Evolutionary conservation across 2,797 vertebrate genomes (phyloP).

Genomic region (Heterohyrax brucei): DNA sequence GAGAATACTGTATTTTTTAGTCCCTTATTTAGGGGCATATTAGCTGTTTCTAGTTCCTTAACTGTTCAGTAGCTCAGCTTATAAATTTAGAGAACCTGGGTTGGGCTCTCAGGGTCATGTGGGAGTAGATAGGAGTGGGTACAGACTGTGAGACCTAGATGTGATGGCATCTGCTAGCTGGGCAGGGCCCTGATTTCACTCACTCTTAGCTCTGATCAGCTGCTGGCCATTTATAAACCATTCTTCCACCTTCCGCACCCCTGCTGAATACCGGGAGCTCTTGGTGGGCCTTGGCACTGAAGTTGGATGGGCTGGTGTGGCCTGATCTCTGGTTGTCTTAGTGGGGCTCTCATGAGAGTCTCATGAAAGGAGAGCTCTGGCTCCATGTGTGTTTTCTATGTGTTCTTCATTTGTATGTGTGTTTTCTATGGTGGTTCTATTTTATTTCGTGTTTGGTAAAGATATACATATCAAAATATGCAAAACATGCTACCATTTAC

Average conservation of each 20-base stretch:
- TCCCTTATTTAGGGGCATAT: neutral
- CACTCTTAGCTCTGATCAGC: neutral
- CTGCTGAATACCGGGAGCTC: neutral
- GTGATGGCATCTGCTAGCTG: neutral
- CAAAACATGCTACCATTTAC: no score
- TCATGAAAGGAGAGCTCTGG: neutral
- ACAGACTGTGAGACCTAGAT: neutral
- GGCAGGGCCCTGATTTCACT: neutral
- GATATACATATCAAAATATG: no score
- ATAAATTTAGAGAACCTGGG: neutral
- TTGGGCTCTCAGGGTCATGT: neutral
- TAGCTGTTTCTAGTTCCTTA: neutral
- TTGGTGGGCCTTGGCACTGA: neutral
- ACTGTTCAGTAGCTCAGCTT: neutral
- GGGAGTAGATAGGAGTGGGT: neutral
- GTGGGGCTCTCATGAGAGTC: neutral
- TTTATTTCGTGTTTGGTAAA: no score
- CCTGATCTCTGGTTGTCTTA: neutral
- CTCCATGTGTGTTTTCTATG: no score
- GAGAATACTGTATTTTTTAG: neutral
- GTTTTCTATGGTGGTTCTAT: no score
- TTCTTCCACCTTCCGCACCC: neutral
- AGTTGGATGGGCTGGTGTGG: neutral
- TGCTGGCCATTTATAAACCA: neutral
- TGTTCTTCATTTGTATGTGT: no score